phyloP scores from a whole-genome alignment of 2,797 vertebrate species.

The Falco rusticolus region DNA sequence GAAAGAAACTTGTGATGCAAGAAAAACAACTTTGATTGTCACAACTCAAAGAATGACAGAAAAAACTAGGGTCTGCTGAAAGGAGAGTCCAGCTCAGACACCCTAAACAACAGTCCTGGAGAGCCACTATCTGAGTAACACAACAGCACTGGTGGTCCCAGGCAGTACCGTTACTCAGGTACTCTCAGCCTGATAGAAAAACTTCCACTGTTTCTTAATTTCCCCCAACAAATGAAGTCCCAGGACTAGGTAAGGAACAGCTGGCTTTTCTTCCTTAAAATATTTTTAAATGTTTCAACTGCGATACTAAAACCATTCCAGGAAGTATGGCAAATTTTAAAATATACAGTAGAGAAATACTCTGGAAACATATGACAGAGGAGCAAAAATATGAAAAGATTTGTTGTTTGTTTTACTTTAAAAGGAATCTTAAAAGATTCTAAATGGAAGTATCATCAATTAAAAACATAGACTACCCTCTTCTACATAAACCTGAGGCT shows the following conservation, averaged over 20 bases:
- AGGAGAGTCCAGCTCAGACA: neutral
- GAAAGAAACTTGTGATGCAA: fast-evolving
- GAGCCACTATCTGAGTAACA: neutral
- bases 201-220: neutral
- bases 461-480: neutral
- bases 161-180: neutral
- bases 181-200: neutral
- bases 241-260: neutral
- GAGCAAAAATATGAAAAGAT: neutral
- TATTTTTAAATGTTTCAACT: neutral
- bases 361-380: neutral
- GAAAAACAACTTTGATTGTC: neutral
- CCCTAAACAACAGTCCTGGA: neutral
- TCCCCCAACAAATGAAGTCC: neutral
- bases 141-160: neutral
- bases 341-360: neutral
- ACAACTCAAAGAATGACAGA: neutral
- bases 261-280: neutral
- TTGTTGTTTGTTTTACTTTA: neutral
- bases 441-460: neutral
- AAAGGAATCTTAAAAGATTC: neutral
- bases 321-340: neutral
- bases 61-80: neutral
- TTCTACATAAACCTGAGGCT: constrained; percentile 5
- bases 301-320: neutral